Evolutionary conservation across 2,888 invertebrate genomes (phyloP).

Genomic region (Lycia hirtaria): DNA sequence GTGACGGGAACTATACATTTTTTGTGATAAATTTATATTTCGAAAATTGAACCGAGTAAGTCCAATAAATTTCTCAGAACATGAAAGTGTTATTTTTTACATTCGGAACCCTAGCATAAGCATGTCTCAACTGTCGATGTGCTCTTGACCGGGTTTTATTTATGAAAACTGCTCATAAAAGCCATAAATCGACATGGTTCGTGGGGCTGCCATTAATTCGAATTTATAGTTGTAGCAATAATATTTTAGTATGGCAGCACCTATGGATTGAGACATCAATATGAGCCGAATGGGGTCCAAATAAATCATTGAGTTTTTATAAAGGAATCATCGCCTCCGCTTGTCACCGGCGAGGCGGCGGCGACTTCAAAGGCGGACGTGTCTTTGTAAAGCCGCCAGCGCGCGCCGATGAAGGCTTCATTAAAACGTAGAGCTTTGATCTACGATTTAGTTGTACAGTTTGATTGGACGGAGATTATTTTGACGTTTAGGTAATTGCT

Average conservation of each 20-base stretch:
- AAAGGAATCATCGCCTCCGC: slow-evolving; percentile 78
- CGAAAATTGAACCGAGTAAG: no score
- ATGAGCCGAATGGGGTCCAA: slow-evolving; percentile 55
- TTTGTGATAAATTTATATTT: no score
- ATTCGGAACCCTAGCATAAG: no score
- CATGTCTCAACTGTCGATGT: no score
- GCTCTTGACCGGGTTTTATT: no score
- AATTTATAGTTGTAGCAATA: slow-evolving; percentile 39
- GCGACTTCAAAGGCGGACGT: slow-evolving; percentile 60
- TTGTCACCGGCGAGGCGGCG: slow-evolving; percentile 66
- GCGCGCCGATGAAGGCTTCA: slow-evolving; percentile 73
- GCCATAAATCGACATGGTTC: slow-evolving; percentile 32
- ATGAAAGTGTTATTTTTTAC: no score
- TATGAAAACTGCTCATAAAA: slow-evolving; percentile 40
- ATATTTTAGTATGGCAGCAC: slow-evolving; percentile 33
- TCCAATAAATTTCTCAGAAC: no score
- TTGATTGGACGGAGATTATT: slow-evolving; percentile 53
- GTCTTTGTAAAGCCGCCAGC: slow-evolving; percentile 66
- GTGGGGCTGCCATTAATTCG: slow-evolving; percentile 36
- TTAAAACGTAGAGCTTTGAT: slow-evolving; percentile 66
- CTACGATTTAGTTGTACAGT: slow-evolving; percentile 60
- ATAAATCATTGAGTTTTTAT: slow-evolving; percentile 83
- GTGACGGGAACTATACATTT: no score
- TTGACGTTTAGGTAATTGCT: slow-evolving; percentile 59
- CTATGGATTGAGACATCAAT: slow-evolving; percentile 49